Evolutionary conservation across 2,113 vertebrate species (phyloP).

Genomic region (Grus americana): DNA sequence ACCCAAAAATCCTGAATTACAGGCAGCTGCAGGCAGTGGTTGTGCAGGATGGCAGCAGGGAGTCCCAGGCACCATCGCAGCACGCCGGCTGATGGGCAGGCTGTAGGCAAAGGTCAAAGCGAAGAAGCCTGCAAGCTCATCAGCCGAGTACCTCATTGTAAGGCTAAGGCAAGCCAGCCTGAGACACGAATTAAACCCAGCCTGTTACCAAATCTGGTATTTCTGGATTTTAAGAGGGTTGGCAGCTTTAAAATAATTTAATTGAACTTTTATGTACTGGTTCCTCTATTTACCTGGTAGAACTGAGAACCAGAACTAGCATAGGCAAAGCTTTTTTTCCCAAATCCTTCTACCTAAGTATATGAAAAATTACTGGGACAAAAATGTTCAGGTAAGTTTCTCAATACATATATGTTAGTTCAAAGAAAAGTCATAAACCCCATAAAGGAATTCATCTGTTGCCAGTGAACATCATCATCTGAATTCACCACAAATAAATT

Average conservation of each 20-base stretch:
- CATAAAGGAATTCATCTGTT: not conserved
- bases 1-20: not conserved
- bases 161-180: not conserved
- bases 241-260: not conserved
- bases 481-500: not conserved
- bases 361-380: not conserved
- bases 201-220: not conserved
- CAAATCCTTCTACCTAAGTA: not conserved
- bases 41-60: not conserved
- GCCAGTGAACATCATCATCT: not conserved
- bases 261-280: not conserved
- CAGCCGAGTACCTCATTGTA: accelerated
- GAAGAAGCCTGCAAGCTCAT: not conserved
- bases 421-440: not conserved
- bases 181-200: not conserved
- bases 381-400: not conserved
- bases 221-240: not conserved
- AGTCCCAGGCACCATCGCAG: not conserved
- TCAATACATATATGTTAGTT: not conserved
- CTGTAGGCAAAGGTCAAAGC: not conserved
- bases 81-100: not conserved
- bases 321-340: not conserved
- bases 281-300: not conserved
- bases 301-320: not conserved
- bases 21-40: not conserved